These are phyloP conservation scores for Athetis lepigone DNA, from an alignment of 2,888 invertebrate genomes.

Conservation along the genomic window DNA sequence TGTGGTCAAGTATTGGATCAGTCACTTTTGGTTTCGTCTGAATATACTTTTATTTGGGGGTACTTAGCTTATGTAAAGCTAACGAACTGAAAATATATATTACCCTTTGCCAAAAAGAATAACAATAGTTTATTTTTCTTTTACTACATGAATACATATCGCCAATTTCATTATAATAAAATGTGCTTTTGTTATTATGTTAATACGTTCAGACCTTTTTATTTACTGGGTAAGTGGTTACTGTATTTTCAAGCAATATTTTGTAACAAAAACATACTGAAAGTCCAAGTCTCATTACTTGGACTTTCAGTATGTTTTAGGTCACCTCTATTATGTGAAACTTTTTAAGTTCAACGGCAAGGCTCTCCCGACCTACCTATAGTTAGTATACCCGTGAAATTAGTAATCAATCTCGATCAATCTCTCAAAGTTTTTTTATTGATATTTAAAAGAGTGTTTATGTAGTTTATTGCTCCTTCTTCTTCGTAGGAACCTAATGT, in stretches of 20 bases:
- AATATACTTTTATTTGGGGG: neutral
- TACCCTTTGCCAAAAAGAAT: neutral
- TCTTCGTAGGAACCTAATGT: no score
- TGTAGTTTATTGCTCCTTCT: no score
- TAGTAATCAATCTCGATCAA: no score
- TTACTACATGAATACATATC: neutral
- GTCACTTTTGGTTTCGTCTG: neutral
- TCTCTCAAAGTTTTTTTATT: no score
- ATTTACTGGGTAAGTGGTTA: neutral
- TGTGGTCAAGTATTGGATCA: neutral
- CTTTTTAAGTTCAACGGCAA: no score
- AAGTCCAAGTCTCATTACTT: no score
- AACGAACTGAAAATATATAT: no score
- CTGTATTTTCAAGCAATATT: constrained; percentile 16
- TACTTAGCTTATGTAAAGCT: neutral
- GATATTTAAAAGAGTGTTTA: no score
- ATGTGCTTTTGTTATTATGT: neutral
- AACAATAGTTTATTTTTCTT: constrained; percentile 4
- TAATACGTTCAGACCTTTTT: neutral
- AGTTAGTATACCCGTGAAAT: no score
- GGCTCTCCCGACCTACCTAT: no score
- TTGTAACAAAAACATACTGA: constrained; percentile 3
- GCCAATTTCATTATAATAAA: neutral
- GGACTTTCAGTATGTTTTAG: no score
- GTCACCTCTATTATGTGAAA: no score